Conservation (phyloP, 2,888 invertebrate species). For the Campoletis raptor region DNA sequence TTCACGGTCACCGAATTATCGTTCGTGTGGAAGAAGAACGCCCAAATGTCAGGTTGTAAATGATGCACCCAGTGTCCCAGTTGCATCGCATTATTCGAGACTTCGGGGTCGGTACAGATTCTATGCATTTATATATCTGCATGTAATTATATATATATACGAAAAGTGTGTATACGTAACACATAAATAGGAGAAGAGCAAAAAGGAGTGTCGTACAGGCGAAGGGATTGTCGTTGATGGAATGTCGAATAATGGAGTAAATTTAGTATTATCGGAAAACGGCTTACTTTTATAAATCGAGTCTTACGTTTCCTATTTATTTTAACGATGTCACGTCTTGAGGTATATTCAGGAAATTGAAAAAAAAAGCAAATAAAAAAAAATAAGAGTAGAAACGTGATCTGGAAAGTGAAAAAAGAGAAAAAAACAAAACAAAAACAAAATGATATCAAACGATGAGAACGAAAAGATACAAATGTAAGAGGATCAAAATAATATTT, state of each 20-base stretch:
- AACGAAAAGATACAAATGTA: slow-evolving; percentile 1
- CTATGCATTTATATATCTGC: slow-evolving; percentile 11
- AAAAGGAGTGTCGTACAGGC: neutral
- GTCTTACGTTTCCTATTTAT: slow-evolving; percentile 30
- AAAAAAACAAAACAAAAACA: neutral
- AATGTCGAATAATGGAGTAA: slow-evolving; percentile 32
- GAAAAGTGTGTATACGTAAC: slow-evolving; percentile 7
- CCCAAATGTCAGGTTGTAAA: slow-evolving; percentile 68
- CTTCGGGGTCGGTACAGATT: slow-evolving; percentile 33
- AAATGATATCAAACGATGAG: slow-evolving; percentile 2
- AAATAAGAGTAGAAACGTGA: neutral
- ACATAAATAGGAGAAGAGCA: neutral
- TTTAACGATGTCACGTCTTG: slow-evolving; percentile 42
- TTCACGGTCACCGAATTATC: slow-evolving; percentile 67
- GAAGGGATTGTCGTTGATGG: neutral
- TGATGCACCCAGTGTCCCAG: slow-evolving; percentile 69
- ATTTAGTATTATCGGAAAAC: slow-evolving; percentile 10
- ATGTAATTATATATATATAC: neutral
- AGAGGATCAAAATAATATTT: slow-evolving; percentile 1
- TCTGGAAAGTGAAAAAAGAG: neutral
- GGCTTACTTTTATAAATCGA: slow-evolving; percentile 12
- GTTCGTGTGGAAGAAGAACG: slow-evolving; percentile 53
- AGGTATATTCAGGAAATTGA: neutral
- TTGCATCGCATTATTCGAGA: slow-evolving; percentile 66
- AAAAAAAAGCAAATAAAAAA: neutral